Evolutionary conservation across 2,888 invertebrate species (phyloP).

Genomic region (Hartigia nigra): DNA sequence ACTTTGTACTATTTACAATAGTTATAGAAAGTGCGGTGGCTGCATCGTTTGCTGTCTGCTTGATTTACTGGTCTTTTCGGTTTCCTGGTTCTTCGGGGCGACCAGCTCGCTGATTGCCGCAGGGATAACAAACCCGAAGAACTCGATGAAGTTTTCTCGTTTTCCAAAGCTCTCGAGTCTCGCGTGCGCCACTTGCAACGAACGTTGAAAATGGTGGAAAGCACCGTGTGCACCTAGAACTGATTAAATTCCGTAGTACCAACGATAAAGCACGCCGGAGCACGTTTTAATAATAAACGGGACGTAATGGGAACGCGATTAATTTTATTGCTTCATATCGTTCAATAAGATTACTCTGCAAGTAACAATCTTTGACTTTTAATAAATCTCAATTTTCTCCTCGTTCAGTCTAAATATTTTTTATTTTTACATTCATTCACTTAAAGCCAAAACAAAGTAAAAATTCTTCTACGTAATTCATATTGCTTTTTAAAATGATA

Average conservation of each 20-base stretch:
- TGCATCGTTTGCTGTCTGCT: background rate
- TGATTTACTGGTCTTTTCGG: no score
- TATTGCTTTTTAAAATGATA: no score
- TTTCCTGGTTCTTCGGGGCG: background rate
- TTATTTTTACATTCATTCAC: background rate
- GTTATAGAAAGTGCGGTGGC: background rate
- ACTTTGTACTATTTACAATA: background rate
- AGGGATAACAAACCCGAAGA: background rate
- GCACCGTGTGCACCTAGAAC: background rate
- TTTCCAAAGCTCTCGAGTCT: background rate
- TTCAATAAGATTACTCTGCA: background rate
- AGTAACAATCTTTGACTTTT: background rate
- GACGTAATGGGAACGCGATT: slow-evolving; percentile 32
- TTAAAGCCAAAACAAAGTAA: background rate
- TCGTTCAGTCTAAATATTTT: background rate
- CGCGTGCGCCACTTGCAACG: background rate
- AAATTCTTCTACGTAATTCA: background rate
- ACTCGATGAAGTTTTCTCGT: background rate
- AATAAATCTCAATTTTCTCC: background rate
- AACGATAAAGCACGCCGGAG: slow-evolving; percentile 29
- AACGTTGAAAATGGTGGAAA: background rate
- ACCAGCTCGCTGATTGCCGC: background rate
- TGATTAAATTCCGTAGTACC: background rate
- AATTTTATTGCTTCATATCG: slow-evolving; percentile 40
- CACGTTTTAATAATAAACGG: slow-evolving; percentile 38